These are phyloP conservation scores for Dendropsophus ebraccatus DNA, from an alignment of 2,113 vertebrate species.

Conservation along the genomic window DNA sequence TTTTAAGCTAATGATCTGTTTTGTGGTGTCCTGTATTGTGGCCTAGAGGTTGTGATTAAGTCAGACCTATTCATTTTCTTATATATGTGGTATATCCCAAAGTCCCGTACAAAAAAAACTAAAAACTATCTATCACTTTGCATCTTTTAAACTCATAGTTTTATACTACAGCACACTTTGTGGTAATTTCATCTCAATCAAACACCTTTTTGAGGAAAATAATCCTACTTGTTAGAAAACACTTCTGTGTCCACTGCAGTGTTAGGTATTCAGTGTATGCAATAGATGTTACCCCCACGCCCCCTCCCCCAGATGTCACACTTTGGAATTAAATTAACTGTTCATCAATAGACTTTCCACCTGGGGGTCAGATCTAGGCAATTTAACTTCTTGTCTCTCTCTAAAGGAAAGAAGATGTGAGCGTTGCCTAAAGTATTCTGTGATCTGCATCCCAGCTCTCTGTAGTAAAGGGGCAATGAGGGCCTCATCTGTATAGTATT, in stretches of 20 bases:
- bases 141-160: background rate
- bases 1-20: conserved; percentile 22
- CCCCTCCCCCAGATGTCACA: background rate
- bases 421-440: background rate
- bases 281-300: background rate
- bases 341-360: background rate
- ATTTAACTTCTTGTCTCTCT: conserved; percentile 1
- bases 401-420: background rate
- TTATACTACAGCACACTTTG: background rate
- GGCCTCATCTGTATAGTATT: conserved; percentile 51
- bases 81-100: background rate
- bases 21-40: conserved; percentile 28
- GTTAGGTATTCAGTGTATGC: background rate
- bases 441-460: conserved; percentile 29
- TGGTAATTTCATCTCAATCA: background rate
- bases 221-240: background rate
- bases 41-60: conserved; percentile 25
- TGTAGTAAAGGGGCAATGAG: conserved; percentile 26
- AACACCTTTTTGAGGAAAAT: background rate
- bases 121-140: background rate
- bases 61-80: background rate
- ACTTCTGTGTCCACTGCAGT: background rate
- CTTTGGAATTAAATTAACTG: conserved; percentile 33
- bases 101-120: no score
- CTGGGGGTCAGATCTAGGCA: background rate